A percentile compares a stretch with the other conserved stretches of the same genome.
phyloP scores from a whole-genome alignment of 2,888 invertebrate genomes.

The Ornithoptera priamus region DNA sequence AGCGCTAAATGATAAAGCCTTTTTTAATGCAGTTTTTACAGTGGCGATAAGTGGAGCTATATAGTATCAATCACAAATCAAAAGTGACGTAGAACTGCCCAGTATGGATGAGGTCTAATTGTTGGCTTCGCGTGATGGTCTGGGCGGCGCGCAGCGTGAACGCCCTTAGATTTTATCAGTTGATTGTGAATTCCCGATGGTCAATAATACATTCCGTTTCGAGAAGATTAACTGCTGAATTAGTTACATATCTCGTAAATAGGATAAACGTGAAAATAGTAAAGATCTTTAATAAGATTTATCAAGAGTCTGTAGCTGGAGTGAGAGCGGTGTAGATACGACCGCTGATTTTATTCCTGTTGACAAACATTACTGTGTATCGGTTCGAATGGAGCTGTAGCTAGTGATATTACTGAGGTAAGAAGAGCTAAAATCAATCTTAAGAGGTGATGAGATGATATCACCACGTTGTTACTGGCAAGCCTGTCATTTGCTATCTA shows the following conservation, averaged over 20 bases:
- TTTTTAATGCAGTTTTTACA: not conserved
- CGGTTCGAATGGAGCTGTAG: too few relatives aligned
- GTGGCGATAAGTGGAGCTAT: slow-evolving; percentile 36
- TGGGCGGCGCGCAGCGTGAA: slow-evolving; percentile 43
- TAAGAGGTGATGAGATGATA: too few relatives aligned
- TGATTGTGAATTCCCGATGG: slow-evolving; percentile 50
- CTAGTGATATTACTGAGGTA: too few relatives aligned
- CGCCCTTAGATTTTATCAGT: slow-evolving; percentile 49
- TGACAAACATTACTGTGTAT: too few relatives aligned
- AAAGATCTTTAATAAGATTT: not conserved
- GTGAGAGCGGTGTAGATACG: too few relatives aligned
- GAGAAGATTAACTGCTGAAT: slow-evolving; percentile 5
- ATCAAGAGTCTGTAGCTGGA: too few relatives aligned
- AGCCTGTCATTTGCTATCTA: too few relatives aligned
- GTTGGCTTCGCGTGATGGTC: slow-evolving; percentile 63
- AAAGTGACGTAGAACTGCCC: slow-evolving; percentile 64
- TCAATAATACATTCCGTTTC: slow-evolving; percentile 18
- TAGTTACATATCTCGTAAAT: not conserved
- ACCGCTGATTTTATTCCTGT: too few relatives aligned
- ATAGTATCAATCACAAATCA: slow-evolving; percentile 77
- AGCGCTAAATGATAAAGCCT: not conserved
- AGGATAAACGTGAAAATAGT: not conserved
- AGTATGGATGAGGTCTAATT: slow-evolving; percentile 65
- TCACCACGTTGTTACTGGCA: too few relatives aligned
- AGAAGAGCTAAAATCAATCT: too few relatives aligned